These are phyloP conservation scores for Sylvilagus bachmani DNA, from an alignment of 2,113 vertebrate genomes.

Conservation along the genomic window DNA sequence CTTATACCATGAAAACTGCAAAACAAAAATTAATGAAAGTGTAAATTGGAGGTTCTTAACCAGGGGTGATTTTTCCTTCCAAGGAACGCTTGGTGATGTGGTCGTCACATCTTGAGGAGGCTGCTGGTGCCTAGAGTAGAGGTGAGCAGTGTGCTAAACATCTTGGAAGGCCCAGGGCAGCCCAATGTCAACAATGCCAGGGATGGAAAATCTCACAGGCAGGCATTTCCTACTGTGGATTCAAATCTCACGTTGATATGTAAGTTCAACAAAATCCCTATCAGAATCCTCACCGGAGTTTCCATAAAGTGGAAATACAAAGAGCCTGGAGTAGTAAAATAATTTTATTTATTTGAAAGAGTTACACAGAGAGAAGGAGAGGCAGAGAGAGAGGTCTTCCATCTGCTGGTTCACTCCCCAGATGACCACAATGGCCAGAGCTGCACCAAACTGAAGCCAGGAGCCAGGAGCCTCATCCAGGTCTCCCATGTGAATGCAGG, in stretches of 20 bases:
- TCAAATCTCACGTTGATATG: not conserved
- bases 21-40: not conserved
- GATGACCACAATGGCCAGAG: no score
- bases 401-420: no score
- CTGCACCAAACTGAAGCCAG: no score
- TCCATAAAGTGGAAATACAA: no score
- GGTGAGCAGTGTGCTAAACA: not conserved
- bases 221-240: not conserved
- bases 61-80: not conserved
- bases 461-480: no score
- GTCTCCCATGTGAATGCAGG: no score
- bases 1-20: not conserved
- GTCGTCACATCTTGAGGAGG: not conserved
- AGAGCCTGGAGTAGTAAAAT: no score
- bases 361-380: no score
- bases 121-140: not conserved
- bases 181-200: not conserved
- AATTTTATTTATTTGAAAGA: no score
- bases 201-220: not conserved
- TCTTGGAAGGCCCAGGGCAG: not conserved
- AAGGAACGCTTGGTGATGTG: not conserved
- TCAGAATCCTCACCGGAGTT: not conserved
- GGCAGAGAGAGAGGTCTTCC: no score
- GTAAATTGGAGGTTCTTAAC: not conserved
- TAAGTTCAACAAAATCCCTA: not conserved